Percentiles rank a stretch among this genome's conserved stretches.
These are phyloP conservation scores for Drosophila prosaltans DNA, from an alignment of 1,140 invertebrate species.

Conservation along the genomic window DNA sequence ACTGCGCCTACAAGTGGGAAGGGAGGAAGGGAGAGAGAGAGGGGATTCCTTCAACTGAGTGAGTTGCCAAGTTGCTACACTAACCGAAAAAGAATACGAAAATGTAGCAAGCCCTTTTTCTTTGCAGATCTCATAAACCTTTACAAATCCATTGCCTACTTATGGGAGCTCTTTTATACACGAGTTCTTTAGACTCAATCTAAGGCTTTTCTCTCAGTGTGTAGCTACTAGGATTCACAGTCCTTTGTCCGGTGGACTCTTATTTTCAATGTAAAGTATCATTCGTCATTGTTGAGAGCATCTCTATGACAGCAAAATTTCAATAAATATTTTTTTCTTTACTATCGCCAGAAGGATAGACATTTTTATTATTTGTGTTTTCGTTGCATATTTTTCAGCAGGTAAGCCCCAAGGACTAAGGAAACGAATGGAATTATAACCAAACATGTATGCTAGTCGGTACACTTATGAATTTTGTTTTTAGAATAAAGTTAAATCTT, in stretches of 20 bases:
- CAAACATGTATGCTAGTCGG: too few species aligned
- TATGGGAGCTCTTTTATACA: neutral
- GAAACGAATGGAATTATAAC: too few species aligned
- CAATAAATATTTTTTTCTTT: slow-evolving; percentile 13
- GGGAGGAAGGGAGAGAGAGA: neutral
- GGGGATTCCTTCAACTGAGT: neutral
- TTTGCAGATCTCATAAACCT: neutral
- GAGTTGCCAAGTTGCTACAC: slow-evolving; percentile 4
- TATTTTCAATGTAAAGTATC: neutral
- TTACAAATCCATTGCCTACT: neutral
- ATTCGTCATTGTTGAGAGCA: slow-evolving; percentile 12
- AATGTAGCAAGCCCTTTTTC: neutral
- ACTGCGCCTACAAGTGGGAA: slow-evolving; percentile 64
- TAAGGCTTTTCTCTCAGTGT: neutral
- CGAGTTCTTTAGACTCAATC: neutral
- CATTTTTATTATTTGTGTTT: neutral
- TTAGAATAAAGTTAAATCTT: too few species aligned
- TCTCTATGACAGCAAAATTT: slow-evolving; percentile 9
- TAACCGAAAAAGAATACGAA: neutral
- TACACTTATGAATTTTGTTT: too few species aligned
- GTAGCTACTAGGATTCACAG: neutral
- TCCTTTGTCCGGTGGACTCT: neutral
- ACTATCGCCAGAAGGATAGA: neutral
- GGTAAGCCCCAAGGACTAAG: neutral
- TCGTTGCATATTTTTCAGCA: neutral